Conservation (phyloP, 1,140 invertebrate genomes). For the Telenomus remus region DNA sequence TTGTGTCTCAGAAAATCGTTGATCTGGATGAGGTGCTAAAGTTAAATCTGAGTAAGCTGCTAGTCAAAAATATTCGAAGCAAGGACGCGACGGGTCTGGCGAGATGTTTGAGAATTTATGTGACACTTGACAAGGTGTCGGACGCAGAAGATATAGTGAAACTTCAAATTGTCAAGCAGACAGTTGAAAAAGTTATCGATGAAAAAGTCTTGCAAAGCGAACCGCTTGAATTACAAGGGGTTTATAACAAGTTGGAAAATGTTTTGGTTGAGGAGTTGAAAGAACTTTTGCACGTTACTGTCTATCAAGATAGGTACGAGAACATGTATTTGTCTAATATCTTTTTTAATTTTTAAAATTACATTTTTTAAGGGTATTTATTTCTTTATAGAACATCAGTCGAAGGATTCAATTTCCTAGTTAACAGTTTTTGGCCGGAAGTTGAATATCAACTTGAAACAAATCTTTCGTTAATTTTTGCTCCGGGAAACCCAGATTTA, state of each 20-base stretch:
- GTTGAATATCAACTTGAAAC: constrained; percentile 85
- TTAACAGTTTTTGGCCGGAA: constrained; percentile 93
- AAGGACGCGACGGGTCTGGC: constrained; percentile 77
- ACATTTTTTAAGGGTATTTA: constrained; percentile 2
- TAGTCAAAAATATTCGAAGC: constrained; percentile 78
- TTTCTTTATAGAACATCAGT: constrained; percentile 70
- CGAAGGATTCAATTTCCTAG: constrained; percentile 89
- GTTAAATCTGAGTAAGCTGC: constrained; percentile 78
- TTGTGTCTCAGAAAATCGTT: constrained; percentile 63
- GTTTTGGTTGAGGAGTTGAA: constrained; percentile 82
- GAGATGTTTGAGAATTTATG: constrained; percentile 81
- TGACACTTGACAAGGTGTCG: constrained; percentile 80
- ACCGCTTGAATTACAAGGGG: constrained; percentile 82
- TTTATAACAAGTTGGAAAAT: constrained; percentile 84
- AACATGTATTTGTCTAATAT: constrained; percentile 3
- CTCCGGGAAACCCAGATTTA: constrained; percentile 91
- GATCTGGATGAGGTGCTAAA: constrained; percentile 77
- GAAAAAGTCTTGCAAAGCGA: constrained; percentile 83
- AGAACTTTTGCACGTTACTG: constrained; percentile 78
- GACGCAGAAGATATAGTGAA: constrained; percentile 84
- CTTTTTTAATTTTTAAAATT: constrained; percentile 9
- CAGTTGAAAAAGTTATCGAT: constrained; percentile 84
- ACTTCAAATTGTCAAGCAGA: constrained; percentile 83
- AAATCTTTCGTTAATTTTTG: constrained; percentile 88
- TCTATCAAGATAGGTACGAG: constrained; percentile 78